Percentiles rank a stretch among this genome's conserved stretches.
These are phyloP conservation scores for Brachionus koreanus DNA, from an alignment of 1,140 invertebrate genomes.

Conservation along the genomic window DNA sequence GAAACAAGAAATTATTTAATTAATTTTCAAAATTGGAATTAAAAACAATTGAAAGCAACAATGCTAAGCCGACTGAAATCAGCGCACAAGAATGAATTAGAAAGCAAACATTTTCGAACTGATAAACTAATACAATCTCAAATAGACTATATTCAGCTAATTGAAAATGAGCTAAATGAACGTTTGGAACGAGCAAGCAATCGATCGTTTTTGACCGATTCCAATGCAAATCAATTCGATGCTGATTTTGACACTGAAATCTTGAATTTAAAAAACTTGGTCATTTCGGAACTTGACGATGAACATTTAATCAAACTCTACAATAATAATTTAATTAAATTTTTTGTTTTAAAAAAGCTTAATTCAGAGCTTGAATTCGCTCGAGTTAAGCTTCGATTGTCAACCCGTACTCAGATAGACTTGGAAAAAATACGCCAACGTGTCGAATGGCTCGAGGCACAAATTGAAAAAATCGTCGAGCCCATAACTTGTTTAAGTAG, in stretches of 20 bases:
- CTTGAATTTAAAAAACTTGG: background rate
- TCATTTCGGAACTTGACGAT: background rate
- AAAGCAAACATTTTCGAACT: background rate
- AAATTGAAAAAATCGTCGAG: background rate
- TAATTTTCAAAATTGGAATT: background rate
- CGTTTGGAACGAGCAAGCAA: background rate
- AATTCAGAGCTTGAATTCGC: constrained; percentile 11
- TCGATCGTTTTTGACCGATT: background rate
- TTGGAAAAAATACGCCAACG: background rate
- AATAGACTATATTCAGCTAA: background rate
- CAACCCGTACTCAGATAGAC: background rate
- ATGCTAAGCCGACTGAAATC: background rate
- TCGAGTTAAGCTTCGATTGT: background rate
- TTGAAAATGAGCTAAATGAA: background rate
- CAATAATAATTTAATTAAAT: constrained; percentile 1
- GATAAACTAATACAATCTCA: constrained; percentile 7
- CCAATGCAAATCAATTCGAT: background rate
- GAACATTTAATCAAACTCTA: background rate
- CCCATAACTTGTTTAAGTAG: background rate
- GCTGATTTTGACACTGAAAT: background rate
- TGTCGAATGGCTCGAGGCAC: background rate
- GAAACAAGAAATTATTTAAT: background rate
- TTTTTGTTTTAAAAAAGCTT: background rate
- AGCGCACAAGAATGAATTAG: background rate
- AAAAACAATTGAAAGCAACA: background rate